These are phyloP conservation scores for Telenomus remus DNA, from an alignment of 1,140 invertebrate species.

Conservation along the genomic window DNA sequence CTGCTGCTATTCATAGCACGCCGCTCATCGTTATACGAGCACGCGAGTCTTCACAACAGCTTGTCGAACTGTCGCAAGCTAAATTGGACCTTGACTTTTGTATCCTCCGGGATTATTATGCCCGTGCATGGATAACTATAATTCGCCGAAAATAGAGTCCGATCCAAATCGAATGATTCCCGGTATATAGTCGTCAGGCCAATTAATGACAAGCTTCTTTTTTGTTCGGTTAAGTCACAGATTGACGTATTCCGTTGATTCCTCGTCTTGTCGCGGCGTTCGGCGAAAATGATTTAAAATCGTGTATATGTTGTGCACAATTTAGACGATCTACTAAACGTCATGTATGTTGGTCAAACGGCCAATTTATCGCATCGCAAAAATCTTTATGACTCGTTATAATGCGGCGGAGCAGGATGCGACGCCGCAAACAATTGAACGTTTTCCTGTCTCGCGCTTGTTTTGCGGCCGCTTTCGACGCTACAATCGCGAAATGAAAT, in stretches of 20 bases:
- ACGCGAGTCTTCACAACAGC: constrained; percentile 33
- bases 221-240: no score
- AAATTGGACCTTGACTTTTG: constrained; percentile 25
- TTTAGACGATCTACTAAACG: constrained; percentile 67
- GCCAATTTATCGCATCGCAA: constrained; percentile 64
- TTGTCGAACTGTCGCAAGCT: constrained; percentile 40
- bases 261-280: constrained; percentile 31
- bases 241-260: no score
- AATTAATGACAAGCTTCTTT: no score
- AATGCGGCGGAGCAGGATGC: constrained; percentile 53
- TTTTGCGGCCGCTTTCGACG: constrained; percentile 47
- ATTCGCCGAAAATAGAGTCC: constrained; percentile 23
- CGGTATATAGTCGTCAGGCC: background rate
- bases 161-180: background rate
- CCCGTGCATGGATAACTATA: constrained; percentile 20
- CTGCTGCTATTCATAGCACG: constrained; percentile 68
- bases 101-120: constrained; percentile 26
- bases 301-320: constrained; percentile 58
- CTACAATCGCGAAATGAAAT: constrained; percentile 54
- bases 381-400: constrained; percentile 64
- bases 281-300: constrained; percentile 34
- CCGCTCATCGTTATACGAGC: constrained; percentile 55
- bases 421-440: constrained; percentile 59
- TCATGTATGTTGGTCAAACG: constrained; percentile 63
- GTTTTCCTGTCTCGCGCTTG: constrained; percentile 58